Evolutionary conservation across 2,113 vertebrate genomes (phyloP), one percentile per base, ranked within the genome.

Genomic region (Panthera tigris): DNA sequence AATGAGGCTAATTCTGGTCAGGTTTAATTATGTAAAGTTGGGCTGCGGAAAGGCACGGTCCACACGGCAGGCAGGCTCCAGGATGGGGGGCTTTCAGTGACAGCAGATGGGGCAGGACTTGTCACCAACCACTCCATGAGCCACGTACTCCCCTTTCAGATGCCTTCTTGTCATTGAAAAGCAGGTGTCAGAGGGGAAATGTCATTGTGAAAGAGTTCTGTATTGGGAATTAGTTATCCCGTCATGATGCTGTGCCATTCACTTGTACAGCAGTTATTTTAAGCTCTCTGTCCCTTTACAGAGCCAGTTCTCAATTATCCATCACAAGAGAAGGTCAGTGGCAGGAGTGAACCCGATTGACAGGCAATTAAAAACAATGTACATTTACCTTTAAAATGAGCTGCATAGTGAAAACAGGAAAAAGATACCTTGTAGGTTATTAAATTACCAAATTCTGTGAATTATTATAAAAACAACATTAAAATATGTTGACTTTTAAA

Each of bases 271-370:
- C 71, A 55, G 97, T 52, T 85, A 33, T 79, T 95, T 97, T 69
- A 79, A 69, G 85, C 33, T 52, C 83, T 83, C 66, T 63, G 68
- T 41, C 91, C 63, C 57, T 90, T 55, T 48, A n/a, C 76, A 48
- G 85, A 89, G 57, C n/a, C 63, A 23, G 76, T 50, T 91, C 91
- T 91, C 93, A 92, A 66, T 83, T 94, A 92, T 69, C 94, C 57
- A 19, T 78, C 74, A n/a, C 36, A 13, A 83, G 63, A 82, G 50
- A 71, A 52, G 78, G 61, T 66, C 80, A 68, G 84, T 27, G 79
- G 52, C 68, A 74, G 87, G 65, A 55, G 19, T 0, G 0, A 21
- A 27, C 45, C n/a, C 31, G 0, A 36, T 0, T 84, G 83, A 52
- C 76, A 80, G 85, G 65, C 76, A 90, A 65, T 96, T 94, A 95